A percentile compares a stretch with the other conserved stretches of the same genome.
Conservation (phyloP, 2,888 invertebrate species). For the Tachina grossa region DNA sequence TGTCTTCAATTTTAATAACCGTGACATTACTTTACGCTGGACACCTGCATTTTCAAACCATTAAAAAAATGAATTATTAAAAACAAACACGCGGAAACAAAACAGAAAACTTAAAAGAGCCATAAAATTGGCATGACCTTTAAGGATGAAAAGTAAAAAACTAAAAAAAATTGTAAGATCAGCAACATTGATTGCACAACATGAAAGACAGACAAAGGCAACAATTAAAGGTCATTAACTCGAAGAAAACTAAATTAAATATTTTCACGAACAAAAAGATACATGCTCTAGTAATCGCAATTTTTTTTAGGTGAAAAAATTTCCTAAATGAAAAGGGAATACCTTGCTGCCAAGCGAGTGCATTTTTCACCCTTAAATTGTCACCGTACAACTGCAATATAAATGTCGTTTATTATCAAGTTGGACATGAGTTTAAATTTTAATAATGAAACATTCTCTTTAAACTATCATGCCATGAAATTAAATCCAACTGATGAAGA, state of each 20-base stretch:
- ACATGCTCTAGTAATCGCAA: background rate
- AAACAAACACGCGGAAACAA: constrained; percentile 30
- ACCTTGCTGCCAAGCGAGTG: background rate
- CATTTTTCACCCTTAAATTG: constrained; percentile 53
- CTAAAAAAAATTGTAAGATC: constrained; percentile 58
- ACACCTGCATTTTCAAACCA: constrained; percentile 70
- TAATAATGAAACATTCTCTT: constrained; percentile 54
- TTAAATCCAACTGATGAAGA: constrained; percentile 77
- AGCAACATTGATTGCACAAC: constrained; percentile 40
- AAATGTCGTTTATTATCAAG: constrained; percentile 24
- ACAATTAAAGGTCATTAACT: constrained; percentile 77
- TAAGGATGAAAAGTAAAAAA: constrained; percentile 37
- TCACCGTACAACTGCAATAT: constrained; percentile 7
- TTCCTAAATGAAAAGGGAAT: background rate
- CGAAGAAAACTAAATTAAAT: constrained; percentile 40
- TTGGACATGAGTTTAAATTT: constrained; percentile 36
- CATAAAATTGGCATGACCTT: constrained; percentile 74
- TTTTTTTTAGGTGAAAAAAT: constrained; percentile 38
- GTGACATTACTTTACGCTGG: constrained; percentile 69
- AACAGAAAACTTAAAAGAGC: constrained; percentile 39
- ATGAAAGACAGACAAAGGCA: constrained; percentile 70
- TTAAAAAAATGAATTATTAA: constrained; percentile 51
- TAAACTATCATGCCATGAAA: constrained; percentile 77
- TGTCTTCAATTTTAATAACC: constrained; percentile 62
- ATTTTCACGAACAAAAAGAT: constrained; percentile 11